Conservation (phyloP, 2,888 invertebrate species). For the Lasiommata megera region DNA sequence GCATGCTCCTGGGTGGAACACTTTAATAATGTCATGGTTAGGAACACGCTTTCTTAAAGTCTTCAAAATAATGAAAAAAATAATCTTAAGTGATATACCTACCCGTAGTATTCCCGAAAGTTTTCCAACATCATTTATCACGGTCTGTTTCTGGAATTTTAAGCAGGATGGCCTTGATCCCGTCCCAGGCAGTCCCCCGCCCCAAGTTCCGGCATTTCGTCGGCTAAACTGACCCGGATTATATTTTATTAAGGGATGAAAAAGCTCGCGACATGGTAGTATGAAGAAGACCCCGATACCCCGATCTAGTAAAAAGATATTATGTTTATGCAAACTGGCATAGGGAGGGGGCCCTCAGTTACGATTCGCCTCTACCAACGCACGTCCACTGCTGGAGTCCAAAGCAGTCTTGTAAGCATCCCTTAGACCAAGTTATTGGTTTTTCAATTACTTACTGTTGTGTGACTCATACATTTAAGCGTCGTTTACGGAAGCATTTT, state of each 20-base stretch:
- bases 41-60: too few relatives aligned
- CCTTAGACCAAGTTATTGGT: too few relatives aligned
- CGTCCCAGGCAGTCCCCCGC: neutral
- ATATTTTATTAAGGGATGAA: conserved; percentile 7
- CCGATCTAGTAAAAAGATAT: neutral
- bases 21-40: too few relatives aligned
- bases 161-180: conserved; percentile 3
- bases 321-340: too few relatives aligned
- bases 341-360: too few relatives aligned
- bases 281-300: neutral
- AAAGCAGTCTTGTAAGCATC: too few relatives aligned
- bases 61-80: neutral
- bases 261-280: neutral
- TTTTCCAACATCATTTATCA: conserved; percentile 5
- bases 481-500: too few relatives aligned
- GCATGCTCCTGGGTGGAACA: too few relatives aligned
- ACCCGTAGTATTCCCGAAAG: neutral
- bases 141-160: neutral
- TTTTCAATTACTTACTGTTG: too few relatives aligned
- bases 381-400: too few relatives aligned
- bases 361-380: too few relatives aligned
- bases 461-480: too few relatives aligned
- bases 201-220: neutral
- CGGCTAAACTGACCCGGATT: conserved; percentile 3
- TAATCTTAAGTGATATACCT: neutral